These are phyloP conservation scores for Philhelius pedissequus DNA, from an alignment of 2,888 invertebrate genomes.

Conservation along the genomic window DNA sequence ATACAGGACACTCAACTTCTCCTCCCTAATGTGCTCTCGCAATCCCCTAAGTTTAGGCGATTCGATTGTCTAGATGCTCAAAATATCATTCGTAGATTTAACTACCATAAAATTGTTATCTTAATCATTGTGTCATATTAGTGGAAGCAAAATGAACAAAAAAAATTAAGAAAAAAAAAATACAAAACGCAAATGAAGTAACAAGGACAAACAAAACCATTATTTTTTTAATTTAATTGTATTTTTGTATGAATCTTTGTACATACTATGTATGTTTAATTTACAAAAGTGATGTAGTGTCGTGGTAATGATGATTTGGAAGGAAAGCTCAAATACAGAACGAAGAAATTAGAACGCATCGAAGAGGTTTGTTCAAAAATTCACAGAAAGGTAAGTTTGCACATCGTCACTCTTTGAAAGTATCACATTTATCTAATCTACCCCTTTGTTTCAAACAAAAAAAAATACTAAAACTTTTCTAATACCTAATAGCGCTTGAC, in stretches of 20 bases:
- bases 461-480: no score
- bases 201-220: constrained; percentile 26
- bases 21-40: constrained; percentile 14
- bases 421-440: not conserved
- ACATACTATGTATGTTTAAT: no score
- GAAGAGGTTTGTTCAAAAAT: not conserved
- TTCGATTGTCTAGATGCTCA: constrained; percentile 63
- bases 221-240: not conserved
- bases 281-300: no score
- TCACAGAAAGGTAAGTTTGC: not conserved
- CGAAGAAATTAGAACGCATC: not conserved
- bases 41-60: constrained; percentile 28
- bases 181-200: constrained; percentile 51
- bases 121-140: constrained; percentile 68
- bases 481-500: no score
- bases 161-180: constrained; percentile 49
- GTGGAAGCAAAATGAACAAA: constrained; percentile 65
- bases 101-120: constrained; percentile 62
- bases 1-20: constrained; percentile 1
- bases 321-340: not conserved
- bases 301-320: not conserved
- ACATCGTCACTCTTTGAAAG: not conserved
- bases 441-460: no score
- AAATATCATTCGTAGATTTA: constrained; percentile 67
- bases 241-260: no score